Percentiles rank a stretch among this genome's conserved stretches.
Evolutionary conservation across 2,113 vertebrate genomes (phyloP).

Genomic region (Collichthys lucidus): DNA sequence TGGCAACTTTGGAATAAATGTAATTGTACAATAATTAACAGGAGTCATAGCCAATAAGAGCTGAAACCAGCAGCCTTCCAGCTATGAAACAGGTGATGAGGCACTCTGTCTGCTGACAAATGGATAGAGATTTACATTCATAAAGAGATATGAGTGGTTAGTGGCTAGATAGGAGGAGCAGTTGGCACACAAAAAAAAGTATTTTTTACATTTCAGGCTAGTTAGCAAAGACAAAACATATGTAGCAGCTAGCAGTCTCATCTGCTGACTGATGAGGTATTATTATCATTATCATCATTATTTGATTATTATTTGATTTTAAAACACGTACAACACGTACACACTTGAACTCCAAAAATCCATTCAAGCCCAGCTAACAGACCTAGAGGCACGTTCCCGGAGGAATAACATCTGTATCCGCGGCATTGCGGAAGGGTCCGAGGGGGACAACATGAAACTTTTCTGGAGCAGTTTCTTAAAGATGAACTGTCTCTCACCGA

Average conservation of each 20-base stretch:
- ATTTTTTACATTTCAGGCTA: not conserved
- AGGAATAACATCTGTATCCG: too few relatives aligned
- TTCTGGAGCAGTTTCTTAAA: too few relatives aligned
- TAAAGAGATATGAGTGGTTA: not conserved
- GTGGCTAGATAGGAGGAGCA: not conserved
- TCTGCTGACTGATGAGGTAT: not conserved
- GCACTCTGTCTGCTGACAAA: not conserved
- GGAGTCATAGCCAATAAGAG: not conserved
- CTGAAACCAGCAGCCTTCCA: slow-evolving; percentile 16
- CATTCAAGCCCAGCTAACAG: too few relatives aligned
- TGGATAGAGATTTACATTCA: slow-evolving; percentile 6
- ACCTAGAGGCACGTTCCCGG: too few relatives aligned
- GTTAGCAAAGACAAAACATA: not conserved
- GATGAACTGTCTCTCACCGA: too few relatives aligned
- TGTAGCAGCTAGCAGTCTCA: not conserved
- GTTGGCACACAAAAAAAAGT: not conserved
- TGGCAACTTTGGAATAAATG: not conserved
- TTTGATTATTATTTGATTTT: not conserved
- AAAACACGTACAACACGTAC: not conserved
- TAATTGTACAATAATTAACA: not conserved
- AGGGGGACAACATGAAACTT: too few relatives aligned
- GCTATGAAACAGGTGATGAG: not conserved
- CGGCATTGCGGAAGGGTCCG: too few relatives aligned
- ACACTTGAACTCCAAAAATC: too few relatives aligned
- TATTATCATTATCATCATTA: too few relatives aligned